These are phyloP conservation scores for Oreochromis spilurus DNA, from an alignment of 2,113 vertebrate species.

Conservation along the genomic window DNA sequence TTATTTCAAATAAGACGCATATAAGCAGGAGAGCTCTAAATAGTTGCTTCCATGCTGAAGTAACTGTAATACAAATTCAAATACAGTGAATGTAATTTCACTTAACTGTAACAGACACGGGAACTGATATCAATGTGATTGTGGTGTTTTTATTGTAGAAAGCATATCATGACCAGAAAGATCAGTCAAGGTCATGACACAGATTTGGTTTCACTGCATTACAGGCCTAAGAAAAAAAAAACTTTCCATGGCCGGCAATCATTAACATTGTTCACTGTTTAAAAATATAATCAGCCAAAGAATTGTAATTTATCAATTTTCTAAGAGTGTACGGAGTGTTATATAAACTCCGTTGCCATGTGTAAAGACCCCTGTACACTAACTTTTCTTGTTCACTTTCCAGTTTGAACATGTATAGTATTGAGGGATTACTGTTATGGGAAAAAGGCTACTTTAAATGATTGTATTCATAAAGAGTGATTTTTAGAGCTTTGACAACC, in stretches of 20 bases:
- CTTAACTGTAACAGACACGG: neutral
- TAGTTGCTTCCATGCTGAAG: neutral
- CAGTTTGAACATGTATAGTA: neutral
- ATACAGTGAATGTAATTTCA: neutral
- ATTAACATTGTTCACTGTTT: neutral
- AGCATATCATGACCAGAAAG: neutral
- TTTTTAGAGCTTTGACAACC: neutral
- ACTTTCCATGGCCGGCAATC: neutral
- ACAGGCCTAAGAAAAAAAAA: neutral
- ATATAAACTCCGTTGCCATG: neutral
- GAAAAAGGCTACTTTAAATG: rapidly evolving
- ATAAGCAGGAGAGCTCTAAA: neutral
- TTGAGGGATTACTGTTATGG: neutral
- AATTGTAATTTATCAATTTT: neutral
- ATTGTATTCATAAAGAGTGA: neutral
- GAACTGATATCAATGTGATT: neutral
- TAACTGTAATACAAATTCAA: neutral
- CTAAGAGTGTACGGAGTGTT: neutral
- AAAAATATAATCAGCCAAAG: neutral
- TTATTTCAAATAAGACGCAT: neutral
- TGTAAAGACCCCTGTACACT: neutral
- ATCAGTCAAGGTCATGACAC: neutral
- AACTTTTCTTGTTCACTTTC: rapidly evolving
- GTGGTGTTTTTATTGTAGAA: neutral
- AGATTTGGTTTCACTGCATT: neutral